Evolutionary conservation across 2,113 vertebrate genomes (phyloP).

Genomic region (Pygoscelis adeliae): DNA sequence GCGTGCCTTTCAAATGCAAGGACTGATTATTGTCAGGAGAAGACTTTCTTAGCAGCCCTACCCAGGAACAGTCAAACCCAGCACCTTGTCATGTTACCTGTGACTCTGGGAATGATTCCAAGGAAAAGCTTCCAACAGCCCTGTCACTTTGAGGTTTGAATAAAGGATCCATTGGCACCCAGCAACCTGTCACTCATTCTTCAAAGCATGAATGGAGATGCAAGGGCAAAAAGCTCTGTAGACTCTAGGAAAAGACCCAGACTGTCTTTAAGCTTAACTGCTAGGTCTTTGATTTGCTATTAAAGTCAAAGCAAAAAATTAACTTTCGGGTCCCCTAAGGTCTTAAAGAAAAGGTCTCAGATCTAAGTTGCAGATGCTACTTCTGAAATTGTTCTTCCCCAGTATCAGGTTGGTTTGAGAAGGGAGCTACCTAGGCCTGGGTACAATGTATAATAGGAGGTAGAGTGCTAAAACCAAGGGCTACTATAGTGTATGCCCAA

Average conservation of each 20-base stretch:
- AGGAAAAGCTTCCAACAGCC: background rate
- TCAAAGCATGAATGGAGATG: background rate
- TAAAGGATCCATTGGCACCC: background rate
- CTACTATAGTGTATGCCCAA: too few relatives aligned
- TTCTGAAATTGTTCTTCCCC: background rate
- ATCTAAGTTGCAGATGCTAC: too few relatives aligned
- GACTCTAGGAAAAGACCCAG: background rate
- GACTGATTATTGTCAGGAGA: fast-evolving
- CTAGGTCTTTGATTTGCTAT: too few relatives aligned
- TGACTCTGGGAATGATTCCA: fast-evolving
- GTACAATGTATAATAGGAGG: background rate
- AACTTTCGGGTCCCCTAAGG: background rate
- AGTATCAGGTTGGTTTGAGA: background rate
- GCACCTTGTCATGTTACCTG: too few relatives aligned
- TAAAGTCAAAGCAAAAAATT: background rate
- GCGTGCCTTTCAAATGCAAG: fast-evolving
- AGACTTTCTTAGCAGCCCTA: too few relatives aligned
- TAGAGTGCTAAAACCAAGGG: background rate
- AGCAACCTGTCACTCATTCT: too few relatives aligned
- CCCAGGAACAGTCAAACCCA: background rate
- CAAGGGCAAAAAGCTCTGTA: background rate
- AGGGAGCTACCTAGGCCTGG: background rate
- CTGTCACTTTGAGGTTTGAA: background rate
- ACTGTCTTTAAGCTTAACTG: too few relatives aligned
- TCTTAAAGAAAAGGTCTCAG: background rate